These are phyloP conservation scores for Orchesella flavescens DNA, from an alignment of 2,888 invertebrate species.

Conservation along the genomic window DNA sequence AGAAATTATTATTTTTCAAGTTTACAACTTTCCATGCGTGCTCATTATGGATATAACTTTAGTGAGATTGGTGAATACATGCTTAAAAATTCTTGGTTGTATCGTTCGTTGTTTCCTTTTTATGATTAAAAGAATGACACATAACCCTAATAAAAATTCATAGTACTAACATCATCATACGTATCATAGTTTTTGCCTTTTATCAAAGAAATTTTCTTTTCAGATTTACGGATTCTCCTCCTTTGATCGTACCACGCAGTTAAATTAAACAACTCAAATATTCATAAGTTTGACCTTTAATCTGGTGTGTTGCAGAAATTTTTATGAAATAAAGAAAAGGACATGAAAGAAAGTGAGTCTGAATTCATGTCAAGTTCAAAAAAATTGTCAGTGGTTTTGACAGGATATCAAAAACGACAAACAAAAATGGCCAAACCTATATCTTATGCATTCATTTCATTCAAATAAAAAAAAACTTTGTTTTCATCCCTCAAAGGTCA, in stretches of 20 bases:
- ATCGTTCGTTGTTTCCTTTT: not conserved
- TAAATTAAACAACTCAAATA: conserved; percentile 6
- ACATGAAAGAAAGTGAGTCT: conserved; percentile 35
- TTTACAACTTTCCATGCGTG: conserved; percentile 34
- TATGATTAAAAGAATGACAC: conserved; percentile 20
- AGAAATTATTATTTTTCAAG: conserved; percentile 37
- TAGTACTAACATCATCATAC: not conserved
- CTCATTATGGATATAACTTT: conserved; percentile 16
- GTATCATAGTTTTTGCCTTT: conserved; percentile 25
- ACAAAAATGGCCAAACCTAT: conserved; percentile 9
- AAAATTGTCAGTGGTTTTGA: conserved; percentile 16
- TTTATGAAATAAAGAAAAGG: not conserved
- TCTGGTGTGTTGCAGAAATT: not conserved
- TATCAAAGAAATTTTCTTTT: conserved; percentile 22
- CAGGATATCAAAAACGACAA: not conserved
- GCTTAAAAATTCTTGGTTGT: too few relatives aligned
- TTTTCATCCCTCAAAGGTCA: conserved; percentile 26
- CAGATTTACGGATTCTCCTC: conserved; percentile 31
- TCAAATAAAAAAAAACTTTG: not conserved
- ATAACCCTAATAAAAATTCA: conserved; percentile 18
- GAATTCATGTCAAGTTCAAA: conserved; percentile 42
- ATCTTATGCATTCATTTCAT: not conserved
- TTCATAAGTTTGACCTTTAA: conserved; percentile 49
- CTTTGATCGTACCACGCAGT: not conserved
- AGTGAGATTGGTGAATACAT: not conserved